Evolutionary conservation across 1,140 invertebrate species (phyloP).

Genomic region (Heterodera schachtii): DNA sequence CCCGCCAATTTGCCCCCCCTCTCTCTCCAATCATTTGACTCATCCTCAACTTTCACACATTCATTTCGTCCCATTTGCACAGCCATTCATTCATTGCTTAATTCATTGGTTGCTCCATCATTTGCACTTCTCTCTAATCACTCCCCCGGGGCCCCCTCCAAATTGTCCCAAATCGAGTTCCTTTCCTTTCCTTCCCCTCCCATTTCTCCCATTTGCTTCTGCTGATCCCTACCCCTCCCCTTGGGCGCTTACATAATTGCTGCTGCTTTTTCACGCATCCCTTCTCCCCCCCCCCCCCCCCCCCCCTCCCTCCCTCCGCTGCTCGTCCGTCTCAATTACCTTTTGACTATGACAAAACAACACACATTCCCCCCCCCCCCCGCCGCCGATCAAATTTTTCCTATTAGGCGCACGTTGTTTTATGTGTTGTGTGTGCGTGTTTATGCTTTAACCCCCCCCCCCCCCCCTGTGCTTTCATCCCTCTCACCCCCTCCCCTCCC

Average conservation of each 20-base stretch:
- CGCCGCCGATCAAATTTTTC: background rate
- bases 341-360: background rate
- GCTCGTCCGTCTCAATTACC: constrained; percentile 1
- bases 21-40: background rate
- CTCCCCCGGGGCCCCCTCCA: too few species aligned
- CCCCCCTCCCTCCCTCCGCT: background rate
- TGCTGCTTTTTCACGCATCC: background rate
- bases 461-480: too few species aligned
- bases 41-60: too few species aligned
- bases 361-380: background rate
- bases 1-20: background rate
- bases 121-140: background rate
- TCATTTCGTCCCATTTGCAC: too few species aligned
- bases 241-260: constrained; percentile 1
- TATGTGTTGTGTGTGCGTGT: background rate
- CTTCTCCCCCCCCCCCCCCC: background rate
- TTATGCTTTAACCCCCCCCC: background rate
- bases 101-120: too few species aligned
- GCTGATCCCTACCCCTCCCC: background rate
- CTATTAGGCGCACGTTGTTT: background rate
- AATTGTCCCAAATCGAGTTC: background rate
- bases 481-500: too few species aligned
- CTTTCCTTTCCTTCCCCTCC: background rate
- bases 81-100: too few species aligned
- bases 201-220: background rate